Base-by-base conservation (phyloP, 2,797 vertebrate species). In the Balearica regulorum region DNA sequence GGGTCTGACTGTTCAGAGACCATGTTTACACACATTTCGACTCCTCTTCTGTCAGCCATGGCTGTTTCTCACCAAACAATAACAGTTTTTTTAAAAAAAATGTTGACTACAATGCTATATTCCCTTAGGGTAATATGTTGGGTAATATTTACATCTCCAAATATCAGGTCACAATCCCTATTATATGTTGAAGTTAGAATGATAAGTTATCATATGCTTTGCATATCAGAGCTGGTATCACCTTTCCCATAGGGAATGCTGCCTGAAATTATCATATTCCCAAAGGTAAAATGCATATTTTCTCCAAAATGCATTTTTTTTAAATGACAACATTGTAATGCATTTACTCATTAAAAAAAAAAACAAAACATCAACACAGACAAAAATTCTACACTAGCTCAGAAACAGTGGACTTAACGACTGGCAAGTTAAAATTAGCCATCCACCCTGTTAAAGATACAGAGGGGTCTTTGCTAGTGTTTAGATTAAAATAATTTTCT, bases 171-270 rank as follows among this genome's bases (percentile, higher is more conserved):
- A 98, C 97, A 98, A 98, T 98, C 98, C 98, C 98, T 98, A 98
- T 98, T 98, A 98, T 97, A 98, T 95, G 98, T 98, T 96, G 98
- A 98, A 97, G 97, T 98, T 98, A 98, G 98, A 98, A 98, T 98
- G 98, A 98, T 98, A 98, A 98, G 98, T 98, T 98, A 98, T 98
- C 97, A 98, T 98, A 98, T 98, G 98, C 98, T 98, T 98, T 98
- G 98, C 98, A 98, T 98, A 98, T 98, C 98, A 98, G 98, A 98
- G 98, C 97, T 98, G 98, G 97, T 98, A 98, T 98, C 98, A 98
- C 98, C 98, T 98, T 98, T 98, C 98, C 98, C 98, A 98, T 98
- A 98, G 98, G 98, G 98, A 98, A 98, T 98, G 98, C 97, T 98
- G 98, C 98, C 98, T 98, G 98, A 98, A 98, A 97, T 98, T 98